phyloP scores from a whole-genome alignment of 2,797 vertebrate species.

The Thunnus albacares region DNA sequence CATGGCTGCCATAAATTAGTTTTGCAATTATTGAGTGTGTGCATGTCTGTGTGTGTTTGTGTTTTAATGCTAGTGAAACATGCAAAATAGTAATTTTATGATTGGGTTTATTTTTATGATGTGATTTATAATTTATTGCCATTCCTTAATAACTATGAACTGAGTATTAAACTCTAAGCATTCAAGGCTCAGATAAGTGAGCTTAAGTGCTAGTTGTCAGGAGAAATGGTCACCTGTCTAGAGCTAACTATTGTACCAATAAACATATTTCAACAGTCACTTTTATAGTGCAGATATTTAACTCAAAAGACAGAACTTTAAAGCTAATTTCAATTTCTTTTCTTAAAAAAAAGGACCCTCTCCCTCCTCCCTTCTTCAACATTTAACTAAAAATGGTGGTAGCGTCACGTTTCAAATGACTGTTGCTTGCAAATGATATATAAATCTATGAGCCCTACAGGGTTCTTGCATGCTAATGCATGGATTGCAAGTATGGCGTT shows the following conservation, averaged over 20 bases:
- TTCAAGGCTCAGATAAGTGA: constrained; percentile 2
- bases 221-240: neutral
- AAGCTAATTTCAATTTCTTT: neutral
- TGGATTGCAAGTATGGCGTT: no score
- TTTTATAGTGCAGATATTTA: neutral
- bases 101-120: constrained; percentile 27
- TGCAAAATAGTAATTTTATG: constrained; percentile 52
- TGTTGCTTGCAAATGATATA: neutral
- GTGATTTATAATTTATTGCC: constrained; percentile 20
- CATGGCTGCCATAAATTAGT: constrained; percentile 79
- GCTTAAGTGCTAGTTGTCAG: neutral
- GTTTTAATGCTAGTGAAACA: constrained; percentile 54
- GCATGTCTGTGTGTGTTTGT: constrained; percentile 23
- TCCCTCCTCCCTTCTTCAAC: neutral
- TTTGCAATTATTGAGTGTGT: constrained; percentile 76
- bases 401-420: neutral
- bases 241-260: neutral
- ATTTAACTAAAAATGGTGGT: neutral
- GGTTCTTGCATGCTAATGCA: no score
- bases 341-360: neutral
- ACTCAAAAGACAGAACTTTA: neutral
- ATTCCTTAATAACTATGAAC: constrained; percentile 24
- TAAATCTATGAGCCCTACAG: no score
- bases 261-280: constrained; percentile 2
- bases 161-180: neutral